These are phyloP conservation scores for Chaenocephalus aceratus DNA, from an alignment of 2,113 vertebrate species.

Conservation along the genomic window DNA sequence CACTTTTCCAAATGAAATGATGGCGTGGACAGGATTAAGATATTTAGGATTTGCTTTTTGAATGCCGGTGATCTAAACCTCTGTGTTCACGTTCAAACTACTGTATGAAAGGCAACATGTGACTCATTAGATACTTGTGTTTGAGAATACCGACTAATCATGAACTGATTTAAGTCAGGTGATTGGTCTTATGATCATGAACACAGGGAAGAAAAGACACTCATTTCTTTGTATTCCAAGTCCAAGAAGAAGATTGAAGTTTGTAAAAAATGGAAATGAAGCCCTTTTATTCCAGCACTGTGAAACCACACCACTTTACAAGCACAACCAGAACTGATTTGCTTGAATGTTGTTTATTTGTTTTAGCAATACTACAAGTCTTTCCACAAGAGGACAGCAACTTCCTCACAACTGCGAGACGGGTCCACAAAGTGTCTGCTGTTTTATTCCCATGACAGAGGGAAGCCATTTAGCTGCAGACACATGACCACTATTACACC, in stretches of 20 bases:
- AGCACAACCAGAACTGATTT: background rate
- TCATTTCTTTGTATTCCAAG: background rate
- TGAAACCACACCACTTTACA: background rate
- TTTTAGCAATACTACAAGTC: background rate
- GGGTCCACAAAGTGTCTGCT: constrained; percentile 1
- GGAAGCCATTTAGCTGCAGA: constrained; percentile 10
- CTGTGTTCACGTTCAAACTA: constrained; percentile 12
- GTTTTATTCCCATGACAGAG: constrained; percentile 11
- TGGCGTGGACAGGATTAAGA: background rate
- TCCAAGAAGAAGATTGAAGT: constrained; percentile 39
- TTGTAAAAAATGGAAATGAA: constrained; percentile 31
- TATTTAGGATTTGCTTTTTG: background rate
- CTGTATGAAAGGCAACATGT: constrained; percentile 25
- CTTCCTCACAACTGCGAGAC: constrained; percentile 36
- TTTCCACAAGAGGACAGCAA: constrained; percentile 28
- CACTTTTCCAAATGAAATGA: background rate
- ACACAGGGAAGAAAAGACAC: constrained; percentile 8
- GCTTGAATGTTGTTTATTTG: background rate
- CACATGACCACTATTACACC: constrained; percentile 19
- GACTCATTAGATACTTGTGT: background rate
- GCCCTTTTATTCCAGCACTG: background rate
- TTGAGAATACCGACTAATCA: background rate
- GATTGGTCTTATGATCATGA: constrained; percentile 44
- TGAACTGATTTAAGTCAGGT: constrained; percentile 39
- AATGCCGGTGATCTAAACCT: background rate